Evolutionary conservation across 2,113 vertebrate species (phyloP), one percentile per base, ranked within the genome.

Genomic region (Petroica traversi): DNA sequence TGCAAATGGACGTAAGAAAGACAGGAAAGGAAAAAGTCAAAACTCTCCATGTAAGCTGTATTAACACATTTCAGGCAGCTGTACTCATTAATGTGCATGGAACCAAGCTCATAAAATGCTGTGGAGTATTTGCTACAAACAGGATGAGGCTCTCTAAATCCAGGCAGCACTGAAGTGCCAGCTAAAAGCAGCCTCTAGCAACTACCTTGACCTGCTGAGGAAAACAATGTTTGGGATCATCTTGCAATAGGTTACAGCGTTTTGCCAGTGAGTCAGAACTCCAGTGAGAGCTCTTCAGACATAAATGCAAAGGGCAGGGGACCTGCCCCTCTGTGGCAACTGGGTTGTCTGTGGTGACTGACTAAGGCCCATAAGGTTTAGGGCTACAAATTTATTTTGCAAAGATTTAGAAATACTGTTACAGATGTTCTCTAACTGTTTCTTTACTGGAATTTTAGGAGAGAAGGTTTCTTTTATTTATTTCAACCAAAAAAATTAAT

Each of bases 321-420:
- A 48, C 4, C 6, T 17, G 29, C 5, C 2, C 11, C 24, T 54
- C 31, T 15, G 6, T 26, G 49, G 8, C 14, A 55, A 5, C 1
- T 4, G 13, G 3, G 3, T 15, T 69, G 4, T 31, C 17, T 43
- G 19, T n/a, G 28, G 23, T 40, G 33, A 33, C 15, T 55, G 25
- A 9, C 33, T 51, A 2, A 1, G 3, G 26, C 4, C 9, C 23
- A 19, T 3, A 8, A 54, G 14, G 17, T 29, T 84, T 58, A 62
- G 14, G 34, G 17, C 4, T 51, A 19, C 7, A 84, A 10, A 38
- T 31, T 31, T 58, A 26, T 71, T 66, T 66, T 55, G 16, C 16
- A 59, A 64, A 36, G 19, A 28, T 49, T 67, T 75, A 72, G 28
- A 89, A 92, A 36, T 43, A 8, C 12, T 36, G 5, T 57, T 69